phyloP scores from a whole-genome alignment of 2,113 vertebrate species.

The Tupaia tana region DNA sequence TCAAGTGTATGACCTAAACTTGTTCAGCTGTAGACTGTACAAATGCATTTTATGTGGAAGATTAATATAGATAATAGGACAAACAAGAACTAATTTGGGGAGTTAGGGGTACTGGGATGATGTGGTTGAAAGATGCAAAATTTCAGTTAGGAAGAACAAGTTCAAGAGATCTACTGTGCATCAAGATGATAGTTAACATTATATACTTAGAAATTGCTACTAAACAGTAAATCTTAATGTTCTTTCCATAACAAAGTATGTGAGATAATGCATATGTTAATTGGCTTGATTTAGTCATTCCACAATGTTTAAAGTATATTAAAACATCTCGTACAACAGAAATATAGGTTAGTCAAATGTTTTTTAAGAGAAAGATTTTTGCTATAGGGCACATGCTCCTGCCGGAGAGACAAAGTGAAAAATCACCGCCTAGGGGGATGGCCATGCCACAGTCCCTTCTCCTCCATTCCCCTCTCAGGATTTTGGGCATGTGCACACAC shows the following conservation, averaged over 20 bases:
- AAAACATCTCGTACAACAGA: background rate
- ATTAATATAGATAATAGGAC: background rate
- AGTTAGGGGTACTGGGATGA: background rate
- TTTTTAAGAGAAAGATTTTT: too few relatives aligned
- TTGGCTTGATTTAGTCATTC: background rate
- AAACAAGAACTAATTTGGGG: background rate
- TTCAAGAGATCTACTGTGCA: background rate
- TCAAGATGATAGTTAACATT: background rate
- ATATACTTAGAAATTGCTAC: background rate
- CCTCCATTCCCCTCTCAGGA: too few relatives aligned
- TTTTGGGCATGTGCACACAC: too few relatives aligned
- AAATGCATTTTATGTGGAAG: slow-evolving; percentile 31
- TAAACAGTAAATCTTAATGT: background rate
- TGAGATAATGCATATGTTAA: background rate
- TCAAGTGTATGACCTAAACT: background rate
- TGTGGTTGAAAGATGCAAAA: background rate
- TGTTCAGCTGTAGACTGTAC: background rate
- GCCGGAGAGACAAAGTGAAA: too few relatives aligned
- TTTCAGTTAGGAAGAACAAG: background rate
- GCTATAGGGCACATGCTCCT: too few relatives aligned
- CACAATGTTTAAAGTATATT: too few relatives aligned
- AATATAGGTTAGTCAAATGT: background rate
- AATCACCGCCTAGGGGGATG: too few relatives aligned
- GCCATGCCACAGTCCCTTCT: too few relatives aligned
- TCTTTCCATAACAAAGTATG: background rate